phyloP scores from a whole-genome alignment of 2,797 vertebrate species.

The Neosilurus mollespiculum region DNA sequence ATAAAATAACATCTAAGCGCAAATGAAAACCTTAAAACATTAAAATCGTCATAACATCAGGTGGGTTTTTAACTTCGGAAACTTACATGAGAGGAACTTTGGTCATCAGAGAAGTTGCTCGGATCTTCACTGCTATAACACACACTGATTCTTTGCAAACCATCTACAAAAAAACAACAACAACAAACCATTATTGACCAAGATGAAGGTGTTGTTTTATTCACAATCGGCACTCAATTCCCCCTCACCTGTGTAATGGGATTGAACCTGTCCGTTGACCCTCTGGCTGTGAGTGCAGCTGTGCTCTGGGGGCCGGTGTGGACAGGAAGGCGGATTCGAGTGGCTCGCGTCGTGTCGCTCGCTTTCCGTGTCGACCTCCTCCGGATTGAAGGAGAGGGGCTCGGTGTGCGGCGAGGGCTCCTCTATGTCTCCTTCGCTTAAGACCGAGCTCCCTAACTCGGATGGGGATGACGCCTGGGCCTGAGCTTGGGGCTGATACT shows the following conservation, averaged over 20 bases:
- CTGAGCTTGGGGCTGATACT: constrained; percentile 75
- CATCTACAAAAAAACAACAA: constrained; percentile 73
- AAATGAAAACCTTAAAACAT: no score
- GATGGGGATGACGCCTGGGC: constrained; percentile 65
- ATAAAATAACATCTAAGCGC: no score
- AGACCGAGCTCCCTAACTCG: constrained; percentile 58
- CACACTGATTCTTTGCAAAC: constrained; percentile 87
- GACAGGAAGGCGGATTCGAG: constrained; percentile 16
- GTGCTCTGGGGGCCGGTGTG: constrained; percentile 39
- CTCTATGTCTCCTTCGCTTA: constrained; percentile 55
- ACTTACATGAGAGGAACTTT: constrained; percentile 87
- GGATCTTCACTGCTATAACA: constrained; percentile 83
- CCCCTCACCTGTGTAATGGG: constrained; percentile 65
- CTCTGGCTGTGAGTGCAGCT: constrained; percentile 47
- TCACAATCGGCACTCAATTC: neutral
- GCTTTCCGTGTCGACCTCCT: constrained; percentile 51
- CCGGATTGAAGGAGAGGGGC: constrained; percentile 23
- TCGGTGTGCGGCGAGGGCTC: constrained; percentile 26
- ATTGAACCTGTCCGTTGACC: constrained; percentile 66
- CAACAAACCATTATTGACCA: neutral
- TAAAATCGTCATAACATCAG: no score
- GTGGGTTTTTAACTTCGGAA: no score
- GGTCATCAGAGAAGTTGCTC: constrained; percentile 88
- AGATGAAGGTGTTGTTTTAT: neutral
- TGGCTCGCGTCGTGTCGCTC: constrained; percentile 43